phyloP scores from a whole-genome alignment of 1,140 invertebrate genomes.

The Lasioglossum albipes region DNA sequence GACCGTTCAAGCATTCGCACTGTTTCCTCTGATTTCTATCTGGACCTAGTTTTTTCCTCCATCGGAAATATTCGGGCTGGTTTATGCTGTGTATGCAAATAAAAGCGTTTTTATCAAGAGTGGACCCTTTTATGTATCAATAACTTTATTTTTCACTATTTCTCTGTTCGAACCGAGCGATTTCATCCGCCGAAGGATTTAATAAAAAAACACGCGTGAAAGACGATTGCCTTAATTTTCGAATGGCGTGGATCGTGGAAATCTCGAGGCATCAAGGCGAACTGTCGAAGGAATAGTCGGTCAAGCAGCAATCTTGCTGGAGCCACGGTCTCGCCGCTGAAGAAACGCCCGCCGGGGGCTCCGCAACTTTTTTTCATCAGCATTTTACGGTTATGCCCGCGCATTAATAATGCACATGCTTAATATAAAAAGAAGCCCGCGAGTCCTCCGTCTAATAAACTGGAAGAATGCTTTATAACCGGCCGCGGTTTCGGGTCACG shows the following conservation, averaged over 20 bases:
- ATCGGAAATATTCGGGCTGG: too few species aligned
- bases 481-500: conserved; percentile 62
- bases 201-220: neutral
- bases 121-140: too few species aligned
- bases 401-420: conserved; percentile 72
- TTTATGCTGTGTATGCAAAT: too few species aligned
- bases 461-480: conserved; percentile 70
- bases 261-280: neutral
- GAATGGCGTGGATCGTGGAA: too few species aligned
- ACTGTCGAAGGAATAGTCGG: conserved; percentile 48
- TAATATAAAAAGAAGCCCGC: conserved; percentile 68
- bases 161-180: too few species aligned
- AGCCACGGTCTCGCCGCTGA: conserved; percentile 23
- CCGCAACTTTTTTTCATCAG: conserved; percentile 70
- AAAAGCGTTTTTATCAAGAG: too few species aligned
- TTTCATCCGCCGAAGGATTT: too few species aligned
- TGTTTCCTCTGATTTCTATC: conserved; percentile 59
- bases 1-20: conserved; percentile 50
- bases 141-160: too few species aligned
- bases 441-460: conserved; percentile 68
- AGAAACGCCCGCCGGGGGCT: conserved; percentile 56
- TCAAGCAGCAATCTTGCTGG: conserved; percentile 53
- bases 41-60: conserved; percentile 1
- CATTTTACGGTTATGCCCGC: conserved; percentile 68
- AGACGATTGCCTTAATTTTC: too few species aligned